Percentiles rank a stretch among this genome's conserved stretches.
Evolutionary conservation across 2,113 vertebrate genomes (phyloP).

Genomic region (Paedocypris sp.): DNA sequence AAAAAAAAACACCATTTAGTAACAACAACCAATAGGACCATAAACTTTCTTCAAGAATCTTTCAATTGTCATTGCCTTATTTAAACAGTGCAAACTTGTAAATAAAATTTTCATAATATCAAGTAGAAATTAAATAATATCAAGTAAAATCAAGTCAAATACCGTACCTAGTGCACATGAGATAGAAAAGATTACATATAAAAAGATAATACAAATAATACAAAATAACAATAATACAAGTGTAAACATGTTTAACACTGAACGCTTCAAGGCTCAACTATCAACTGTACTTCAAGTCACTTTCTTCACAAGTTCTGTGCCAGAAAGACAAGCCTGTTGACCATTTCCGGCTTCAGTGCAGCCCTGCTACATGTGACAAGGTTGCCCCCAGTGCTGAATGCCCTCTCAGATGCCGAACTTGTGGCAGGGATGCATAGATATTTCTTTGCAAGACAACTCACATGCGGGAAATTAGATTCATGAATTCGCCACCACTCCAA

Average conservation of each 20-base stretch:
- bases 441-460: conserved; percentile 24
- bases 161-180: neutral
- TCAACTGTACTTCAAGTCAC: neutral
- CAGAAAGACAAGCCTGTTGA: conserved; percentile 30
- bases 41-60: too few species aligned
- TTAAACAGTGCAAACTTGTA: too few species aligned
- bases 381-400: conserved; percentile 31
- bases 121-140: too few species aligned
- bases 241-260: neutral
- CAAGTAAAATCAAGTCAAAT: neutral
- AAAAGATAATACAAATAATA: too few species aligned
- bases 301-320: neutral
- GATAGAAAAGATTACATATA: neutral
- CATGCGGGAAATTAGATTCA: conserved; percentile 18
- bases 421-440: conserved; percentile 24
- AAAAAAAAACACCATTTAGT: too few species aligned
- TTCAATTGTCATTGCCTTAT: too few species aligned
- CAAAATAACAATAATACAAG: too few species aligned
- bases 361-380: conserved; percentile 32
- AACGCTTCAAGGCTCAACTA: neutral
- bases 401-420: conserved; percentile 22
- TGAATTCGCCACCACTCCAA: conserved; percentile 27
- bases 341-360: conserved; percentile 24
- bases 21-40: too few species aligned
- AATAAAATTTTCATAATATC: too few species aligned